These are phyloP conservation scores for Drosophila mojavensis DNA, from an alignment of 1,140 invertebrate species.

Conservation along the genomic window DNA sequence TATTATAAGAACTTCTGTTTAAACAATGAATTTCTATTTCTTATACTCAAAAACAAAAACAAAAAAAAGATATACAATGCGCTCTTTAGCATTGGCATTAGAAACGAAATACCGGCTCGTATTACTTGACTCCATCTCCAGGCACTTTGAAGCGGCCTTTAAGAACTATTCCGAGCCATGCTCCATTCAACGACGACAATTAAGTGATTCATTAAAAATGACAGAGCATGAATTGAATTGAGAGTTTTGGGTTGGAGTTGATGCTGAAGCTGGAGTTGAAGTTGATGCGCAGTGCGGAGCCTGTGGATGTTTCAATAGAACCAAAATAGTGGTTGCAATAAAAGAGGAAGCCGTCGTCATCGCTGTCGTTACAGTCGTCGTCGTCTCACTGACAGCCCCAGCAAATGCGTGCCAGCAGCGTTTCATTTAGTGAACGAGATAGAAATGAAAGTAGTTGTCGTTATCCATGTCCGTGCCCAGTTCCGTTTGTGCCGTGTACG, in stretches of 20 bases:
- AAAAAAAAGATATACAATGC: slow-evolving; percentile 7
- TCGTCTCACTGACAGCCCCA: slow-evolving; percentile 36
- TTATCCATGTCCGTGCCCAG: slow-evolving; percentile 43
- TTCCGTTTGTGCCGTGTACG: slow-evolving; percentile 53
- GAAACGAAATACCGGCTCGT: slow-evolving; percentile 24
- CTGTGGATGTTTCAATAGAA: slow-evolving; percentile 59
- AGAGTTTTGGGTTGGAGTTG: slow-evolving; percentile 45
- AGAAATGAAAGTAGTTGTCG: slow-evolving; percentile 74
- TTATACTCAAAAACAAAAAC: neutral
- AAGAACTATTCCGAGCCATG: slow-evolving; percentile 44
- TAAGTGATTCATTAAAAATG: slow-evolving; percentile 83
- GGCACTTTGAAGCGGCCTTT: slow-evolving; percentile 26
- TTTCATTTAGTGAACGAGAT: slow-evolving; percentile 41
- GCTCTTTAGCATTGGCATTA: slow-evolving; percentile 10
- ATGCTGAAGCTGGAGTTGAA: slow-evolving; percentile 26
- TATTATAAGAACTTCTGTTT: slow-evolving; percentile 11
- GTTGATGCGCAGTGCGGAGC: slow-evolving; percentile 30
- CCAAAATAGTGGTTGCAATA: slow-evolving; percentile 59
- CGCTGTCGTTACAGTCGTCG: slow-evolving; percentile 16
- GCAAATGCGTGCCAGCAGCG: slow-evolving; percentile 59
- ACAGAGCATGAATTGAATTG: slow-evolving; percentile 78
- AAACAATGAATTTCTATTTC: slow-evolving; percentile 26
- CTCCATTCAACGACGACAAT: slow-evolving; percentile 63
- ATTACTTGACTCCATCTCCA: slow-evolving; percentile 13
- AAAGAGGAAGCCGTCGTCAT: slow-evolving; percentile 56